phyloP scores from a whole-genome alignment of 2,113 vertebrate species.

The Hoplias malabaricus region DNA sequence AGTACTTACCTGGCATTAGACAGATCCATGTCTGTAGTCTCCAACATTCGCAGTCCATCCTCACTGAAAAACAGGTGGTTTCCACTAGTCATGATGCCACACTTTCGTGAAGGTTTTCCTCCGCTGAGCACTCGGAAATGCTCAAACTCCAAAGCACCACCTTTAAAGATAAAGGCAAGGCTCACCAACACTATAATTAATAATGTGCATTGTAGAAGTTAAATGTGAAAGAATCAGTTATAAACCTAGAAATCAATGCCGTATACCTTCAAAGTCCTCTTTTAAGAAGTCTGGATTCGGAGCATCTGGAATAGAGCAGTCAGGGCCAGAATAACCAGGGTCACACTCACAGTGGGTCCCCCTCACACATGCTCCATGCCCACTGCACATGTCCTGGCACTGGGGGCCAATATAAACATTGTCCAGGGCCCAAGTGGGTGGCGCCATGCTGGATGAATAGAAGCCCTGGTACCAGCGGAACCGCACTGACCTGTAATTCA shows the following conservation, averaged over 20 bases:
- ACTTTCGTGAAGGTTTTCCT: constrained; percentile 95
- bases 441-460: constrained; percentile 82
- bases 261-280: constrained; percentile 98
- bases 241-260: neutral
- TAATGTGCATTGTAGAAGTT: neutral
- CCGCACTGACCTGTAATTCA: constrained; percentile 81
- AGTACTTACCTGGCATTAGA: constrained; percentile 87
- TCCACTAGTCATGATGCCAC: constrained; percentile 93
- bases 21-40: constrained; percentile 91
- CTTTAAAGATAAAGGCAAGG: constrained; percentile 43
- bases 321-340: constrained; percentile 84
- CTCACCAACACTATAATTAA: neutral
- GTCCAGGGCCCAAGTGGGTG: constrained; percentile 95
- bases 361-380: constrained; percentile 87
- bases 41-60: constrained; percentile 93
- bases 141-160: constrained; percentile 85
- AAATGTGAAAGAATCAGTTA: no score
- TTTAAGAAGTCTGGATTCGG: constrained; percentile 95
- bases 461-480: constrained; percentile 99
- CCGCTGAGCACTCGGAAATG: constrained; percentile 89
- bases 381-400: constrained; percentile 95
- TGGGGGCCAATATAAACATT: constrained; percentile 93
- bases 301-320: constrained; percentile 86
- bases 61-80: constrained; percentile 98
- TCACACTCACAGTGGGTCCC: constrained; percentile 91